phyloP scores from a whole-genome alignment of 2,888 invertebrate genomes.

The Drosophila testacea region DNA sequence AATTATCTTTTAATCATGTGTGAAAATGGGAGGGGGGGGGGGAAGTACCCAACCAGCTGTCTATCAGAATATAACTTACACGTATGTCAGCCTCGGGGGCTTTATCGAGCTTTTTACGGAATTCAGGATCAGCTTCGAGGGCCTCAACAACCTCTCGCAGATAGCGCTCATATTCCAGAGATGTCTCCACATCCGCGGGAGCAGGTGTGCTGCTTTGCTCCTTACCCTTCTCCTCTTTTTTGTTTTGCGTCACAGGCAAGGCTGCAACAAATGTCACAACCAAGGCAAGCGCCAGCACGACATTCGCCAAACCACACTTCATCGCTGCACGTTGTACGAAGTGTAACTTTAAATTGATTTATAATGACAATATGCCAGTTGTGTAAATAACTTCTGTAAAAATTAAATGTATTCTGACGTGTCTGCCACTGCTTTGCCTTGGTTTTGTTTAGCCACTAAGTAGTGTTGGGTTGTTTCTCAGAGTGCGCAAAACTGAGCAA shows the following conservation, averaged over 20 bases:
- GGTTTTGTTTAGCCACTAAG: constrained; percentile 35
- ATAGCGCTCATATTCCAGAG: constrained; percentile 91
- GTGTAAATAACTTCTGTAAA: constrained; percentile 51
- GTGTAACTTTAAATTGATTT: constrained; percentile 15
- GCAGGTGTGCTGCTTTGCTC: constrained; percentile 73
- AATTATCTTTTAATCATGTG: constrained; percentile 1
- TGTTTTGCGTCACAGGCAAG: constrained; percentile 87
- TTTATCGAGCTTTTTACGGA: constrained; percentile 92
- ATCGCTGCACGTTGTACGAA: constrained; percentile 38
- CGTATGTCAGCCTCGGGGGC: constrained; percentile 93
- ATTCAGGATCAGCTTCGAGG: constrained; percentile 94
- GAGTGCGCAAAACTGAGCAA: too few relatives aligned
- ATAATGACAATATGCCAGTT: constrained; percentile 37
- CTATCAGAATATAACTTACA: constrained; percentile 85
- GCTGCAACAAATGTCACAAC: constrained; percentile 72
- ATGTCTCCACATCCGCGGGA: constrained; percentile 77
- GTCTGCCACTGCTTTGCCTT: constrained; percentile 36
- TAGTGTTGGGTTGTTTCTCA: too few relatives aligned
- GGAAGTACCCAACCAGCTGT: constrained; percentile 2
- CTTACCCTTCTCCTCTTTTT: constrained; percentile 79
- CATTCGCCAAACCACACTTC: constrained; percentile 33
- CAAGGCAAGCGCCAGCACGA: constrained; percentile 35
- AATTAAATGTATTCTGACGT: constrained; percentile 61
- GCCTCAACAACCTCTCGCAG: constrained; percentile 95
- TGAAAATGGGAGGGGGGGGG: not conserved